These are phyloP conservation scores for Lochmaea crataegi DNA, from an alignment of 2,888 invertebrate species.

Conservation along the genomic window DNA sequence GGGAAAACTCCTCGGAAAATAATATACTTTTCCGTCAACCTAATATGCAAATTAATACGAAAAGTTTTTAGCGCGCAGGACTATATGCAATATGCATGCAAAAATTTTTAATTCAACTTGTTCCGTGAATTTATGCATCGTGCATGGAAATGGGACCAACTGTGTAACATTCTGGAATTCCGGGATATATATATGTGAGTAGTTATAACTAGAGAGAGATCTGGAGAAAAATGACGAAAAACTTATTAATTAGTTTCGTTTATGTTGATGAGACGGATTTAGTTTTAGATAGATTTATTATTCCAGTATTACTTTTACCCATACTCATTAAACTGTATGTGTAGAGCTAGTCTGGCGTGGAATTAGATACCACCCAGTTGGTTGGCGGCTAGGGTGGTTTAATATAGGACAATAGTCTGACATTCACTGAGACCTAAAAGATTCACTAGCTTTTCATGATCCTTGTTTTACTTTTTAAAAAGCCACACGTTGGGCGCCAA, in stretches of 20 bases:
- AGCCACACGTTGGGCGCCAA: too few species aligned
- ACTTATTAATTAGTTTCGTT: neutral
- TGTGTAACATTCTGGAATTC: slow-evolving; percentile 24
- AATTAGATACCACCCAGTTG: too few species aligned
- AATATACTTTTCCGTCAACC: slow-evolving; percentile 21
- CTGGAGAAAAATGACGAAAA: neutral
- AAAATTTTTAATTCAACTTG: slow-evolving; percentile 36
- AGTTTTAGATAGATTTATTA: neutral
- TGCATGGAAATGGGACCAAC: slow-evolving; percentile 23
- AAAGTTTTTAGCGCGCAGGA: slow-evolving; percentile 16
- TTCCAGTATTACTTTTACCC: too few species aligned
- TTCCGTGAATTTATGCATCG: slow-evolving; percentile 23
- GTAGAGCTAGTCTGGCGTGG: too few species aligned
- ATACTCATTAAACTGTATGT: too few species aligned
- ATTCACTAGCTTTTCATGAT: too few species aligned
- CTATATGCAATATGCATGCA: slow-evolving; percentile 33
- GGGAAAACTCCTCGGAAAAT: slow-evolving; percentile 25
- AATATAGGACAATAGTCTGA: too few species aligned
- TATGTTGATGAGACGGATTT: neutral
- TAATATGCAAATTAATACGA: slow-evolving; percentile 25
- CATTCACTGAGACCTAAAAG: too few species aligned
- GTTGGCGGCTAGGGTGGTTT: too few species aligned
- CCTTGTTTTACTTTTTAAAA: too few species aligned
- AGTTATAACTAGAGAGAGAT: neutral
- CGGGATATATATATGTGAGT: neutral